Evolutionary conservation across 2,888 invertebrate species (phyloP).

Genomic region (Lithophane socia): DNA sequence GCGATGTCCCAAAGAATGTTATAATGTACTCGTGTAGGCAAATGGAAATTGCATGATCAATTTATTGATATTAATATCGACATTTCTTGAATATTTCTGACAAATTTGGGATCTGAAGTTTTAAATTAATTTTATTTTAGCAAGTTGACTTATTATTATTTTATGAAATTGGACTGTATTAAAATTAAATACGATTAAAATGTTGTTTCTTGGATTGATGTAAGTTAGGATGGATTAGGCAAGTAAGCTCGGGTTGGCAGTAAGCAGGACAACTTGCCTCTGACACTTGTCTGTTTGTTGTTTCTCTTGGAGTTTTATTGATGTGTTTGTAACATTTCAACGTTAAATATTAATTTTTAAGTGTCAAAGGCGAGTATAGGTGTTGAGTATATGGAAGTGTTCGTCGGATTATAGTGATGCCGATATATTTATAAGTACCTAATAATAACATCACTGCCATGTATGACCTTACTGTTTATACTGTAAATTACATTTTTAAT

Average conservation of each 20-base stretch:
- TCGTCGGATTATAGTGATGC: slow-evolving; percentile 80
- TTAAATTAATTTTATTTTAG: slow-evolving; percentile 67
- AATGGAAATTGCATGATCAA: slow-evolving; percentile 72
- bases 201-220: slow-evolving; percentile 81
- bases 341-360: slow-evolving; percentile 80
- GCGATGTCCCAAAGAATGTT: slow-evolving; percentile 89
- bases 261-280: slow-evolving; percentile 70
- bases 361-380: slow-evolving; percentile 71
- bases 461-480: slow-evolving; percentile 90
- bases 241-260: slow-evolving; percentile 82
- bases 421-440: slow-evolving; percentile 83
- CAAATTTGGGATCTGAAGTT: slow-evolving; percentile 77
- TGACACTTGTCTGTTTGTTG: slow-evolving; percentile 82
- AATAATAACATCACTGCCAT: slow-evolving; percentile 89
- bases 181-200: slow-evolving; percentile 73
- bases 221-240: slow-evolving; percentile 77
- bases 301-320: slow-evolving; percentile 79
- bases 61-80: slow-evolving; percentile 67
- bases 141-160: slow-evolving; percentile 65
- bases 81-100: slow-evolving; percentile 62
- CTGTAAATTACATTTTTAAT: slow-evolving; percentile 89
- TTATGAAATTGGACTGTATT: slow-evolving; percentile 76
- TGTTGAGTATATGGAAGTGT: slow-evolving; percentile 71
- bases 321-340: slow-evolving; percentile 83
- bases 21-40: slow-evolving; percentile 79